A percentile compares a stretch with the other conserved stretches of the same genome.
Conservation (phyloP, 2,888 invertebrate genomes). For the Catocala sponsa region DNA sequence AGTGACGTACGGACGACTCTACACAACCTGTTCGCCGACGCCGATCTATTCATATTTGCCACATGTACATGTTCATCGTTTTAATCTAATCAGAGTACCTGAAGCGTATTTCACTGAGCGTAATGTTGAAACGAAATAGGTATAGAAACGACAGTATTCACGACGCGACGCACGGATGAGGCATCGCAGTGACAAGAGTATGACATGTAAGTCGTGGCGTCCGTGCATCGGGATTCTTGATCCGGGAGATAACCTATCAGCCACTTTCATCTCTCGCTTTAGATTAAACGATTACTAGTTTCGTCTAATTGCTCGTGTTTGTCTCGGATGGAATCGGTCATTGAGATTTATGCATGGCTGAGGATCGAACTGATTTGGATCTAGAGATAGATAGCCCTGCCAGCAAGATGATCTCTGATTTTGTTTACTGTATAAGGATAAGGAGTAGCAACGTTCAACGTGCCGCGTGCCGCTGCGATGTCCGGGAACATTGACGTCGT, state of each 20-base stretch:
- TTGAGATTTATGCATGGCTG: slow-evolving; percentile 76
- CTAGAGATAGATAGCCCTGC: slow-evolving; percentile 54
- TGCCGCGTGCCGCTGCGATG: slow-evolving; percentile 14
- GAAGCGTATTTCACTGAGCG: slow-evolving; percentile 57
- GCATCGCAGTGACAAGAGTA: slow-evolving; percentile 70
- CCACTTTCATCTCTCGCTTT: slow-evolving; percentile 83
- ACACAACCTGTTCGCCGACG: slow-evolving; percentile 54
- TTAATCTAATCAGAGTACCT: slow-evolving; percentile 53
- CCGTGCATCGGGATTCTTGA: slow-evolving; percentile 57
- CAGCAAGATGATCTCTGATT: slow-evolving; percentile 50
- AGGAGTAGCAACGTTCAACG: slow-evolving; percentile 31
- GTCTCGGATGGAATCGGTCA: slow-evolving; percentile 72
- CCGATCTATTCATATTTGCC: slow-evolving; percentile 54
- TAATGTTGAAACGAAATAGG: slow-evolving; percentile 59
- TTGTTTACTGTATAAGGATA: slow-evolving; percentile 41
- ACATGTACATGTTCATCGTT: slow-evolving; percentile 52
- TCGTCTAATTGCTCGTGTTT: slow-evolving; percentile 83
- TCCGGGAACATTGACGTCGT: background rate
- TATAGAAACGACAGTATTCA: slow-evolving; percentile 46
- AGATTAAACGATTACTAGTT: slow-evolving; percentile 84
- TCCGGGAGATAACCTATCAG: slow-evolving; percentile 71
- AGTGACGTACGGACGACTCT: slow-evolving; percentile 55
- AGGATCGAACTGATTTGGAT: slow-evolving; percentile 56
- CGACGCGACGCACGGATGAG: slow-evolving; percentile 55
- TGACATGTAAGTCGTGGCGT: slow-evolving; percentile 63